phyloP scores from a whole-genome alignment of 2,113 vertebrate species.

The Corydoras sp. region DNA sequence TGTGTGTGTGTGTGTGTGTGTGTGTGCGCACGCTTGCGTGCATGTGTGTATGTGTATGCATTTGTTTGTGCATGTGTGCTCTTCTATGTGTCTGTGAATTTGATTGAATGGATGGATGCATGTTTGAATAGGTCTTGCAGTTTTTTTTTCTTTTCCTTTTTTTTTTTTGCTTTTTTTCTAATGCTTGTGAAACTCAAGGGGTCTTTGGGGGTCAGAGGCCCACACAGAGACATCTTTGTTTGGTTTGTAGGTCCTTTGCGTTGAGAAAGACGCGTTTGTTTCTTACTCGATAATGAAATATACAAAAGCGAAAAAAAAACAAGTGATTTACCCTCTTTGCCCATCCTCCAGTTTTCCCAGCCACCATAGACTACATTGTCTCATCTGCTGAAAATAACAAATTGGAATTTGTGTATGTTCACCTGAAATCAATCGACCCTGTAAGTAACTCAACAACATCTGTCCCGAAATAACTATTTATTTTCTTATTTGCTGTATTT shows the following conservation, averaged over 20 bases:
- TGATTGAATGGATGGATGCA: conserved; percentile 67
- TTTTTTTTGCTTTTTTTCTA: conserved; percentile 54
- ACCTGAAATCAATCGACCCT: conserved; percentile 6
- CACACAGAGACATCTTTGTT: conserved; percentile 90
- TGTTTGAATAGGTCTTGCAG: conserved; percentile 77
- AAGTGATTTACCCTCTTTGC: conserved; percentile 56
- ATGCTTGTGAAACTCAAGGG: conserved; percentile 81
- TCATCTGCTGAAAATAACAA: conserved; percentile 6
- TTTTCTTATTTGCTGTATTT: neutral
- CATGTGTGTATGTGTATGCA: conserved; percentile 59
- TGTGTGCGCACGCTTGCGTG: too few relatives aligned
- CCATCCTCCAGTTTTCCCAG: conserved; percentile 28
- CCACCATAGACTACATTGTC: conserved; percentile 22
- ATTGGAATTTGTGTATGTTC: neutral
- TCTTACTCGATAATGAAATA: conserved; percentile 75
- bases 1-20: too few relatives aligned
- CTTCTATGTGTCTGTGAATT: conserved; percentile 64
- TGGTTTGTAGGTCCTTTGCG: conserved; percentile 68
- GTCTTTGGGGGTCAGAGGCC: conserved; percentile 75
- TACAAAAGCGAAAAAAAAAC: conserved; percentile 72
- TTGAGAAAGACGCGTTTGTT: conserved; percentile 86
- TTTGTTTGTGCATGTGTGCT: conserved; percentile 64
- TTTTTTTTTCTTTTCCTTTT: conserved; percentile 46
- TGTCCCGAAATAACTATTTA: neutral
- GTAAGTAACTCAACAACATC: conserved; percentile 11